phyloP scores from a whole-genome alignment of 2,888 invertebrate species.

The Protula sp. region DNA sequence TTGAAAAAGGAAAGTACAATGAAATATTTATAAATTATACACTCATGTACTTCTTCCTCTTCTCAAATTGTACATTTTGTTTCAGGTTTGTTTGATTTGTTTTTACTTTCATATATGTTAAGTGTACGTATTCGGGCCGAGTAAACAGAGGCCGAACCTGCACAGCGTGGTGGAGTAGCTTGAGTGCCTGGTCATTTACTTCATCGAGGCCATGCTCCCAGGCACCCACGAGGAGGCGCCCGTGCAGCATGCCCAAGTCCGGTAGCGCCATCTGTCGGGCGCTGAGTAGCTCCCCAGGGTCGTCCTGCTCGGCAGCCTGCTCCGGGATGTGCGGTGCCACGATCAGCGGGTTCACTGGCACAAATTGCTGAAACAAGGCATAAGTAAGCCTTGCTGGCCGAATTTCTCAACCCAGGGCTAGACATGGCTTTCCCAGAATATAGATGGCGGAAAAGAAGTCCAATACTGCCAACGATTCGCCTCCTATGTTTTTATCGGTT shows the following conservation, averaged over 20 bases:
- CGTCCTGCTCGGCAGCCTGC: constrained; percentile 32
- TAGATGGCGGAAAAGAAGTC: no score
- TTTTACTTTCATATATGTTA: no score
- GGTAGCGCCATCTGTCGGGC: constrained; percentile 75
- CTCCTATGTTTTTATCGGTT: no score
- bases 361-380: constrained; percentile 41
- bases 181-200: no score
- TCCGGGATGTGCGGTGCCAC: constrained; percentile 53
- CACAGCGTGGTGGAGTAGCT: no score
- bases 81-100: no score
- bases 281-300: constrained; percentile 30
- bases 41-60: background rate
- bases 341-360: constrained; percentile 51
- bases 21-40: background rate
- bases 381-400: constrained; percentile 44
- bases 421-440: no score
- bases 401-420: background rate
- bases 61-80: no score
- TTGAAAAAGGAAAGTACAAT: background rate
- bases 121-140: no score
- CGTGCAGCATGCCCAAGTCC: constrained; percentile 75
- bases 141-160: no score
- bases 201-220: constrained; percentile 80
- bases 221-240: constrained; percentile 76
- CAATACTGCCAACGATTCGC: no score